phyloP scores from a whole-genome alignment of 2,113 vertebrate species.

The Pseudopodoces humilis region DNA sequence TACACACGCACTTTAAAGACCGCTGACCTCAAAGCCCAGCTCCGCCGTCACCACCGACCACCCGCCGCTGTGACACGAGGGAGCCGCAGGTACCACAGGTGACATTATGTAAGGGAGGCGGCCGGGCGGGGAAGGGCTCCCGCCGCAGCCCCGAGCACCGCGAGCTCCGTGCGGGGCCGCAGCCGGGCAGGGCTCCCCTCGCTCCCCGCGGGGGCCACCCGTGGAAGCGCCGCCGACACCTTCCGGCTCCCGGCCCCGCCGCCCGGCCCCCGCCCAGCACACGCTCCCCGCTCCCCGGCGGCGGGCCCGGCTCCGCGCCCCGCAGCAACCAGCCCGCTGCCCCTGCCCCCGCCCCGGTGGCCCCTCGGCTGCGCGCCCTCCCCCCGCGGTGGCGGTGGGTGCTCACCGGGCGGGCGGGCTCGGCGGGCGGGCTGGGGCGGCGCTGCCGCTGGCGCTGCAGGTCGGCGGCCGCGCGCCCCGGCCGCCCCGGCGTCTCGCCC shows the following conservation, averaged over 20 bases:
- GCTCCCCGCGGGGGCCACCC: neutral
- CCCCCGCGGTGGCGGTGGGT: no score
- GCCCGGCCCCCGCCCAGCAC: neutral
- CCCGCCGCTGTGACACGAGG: neutral
- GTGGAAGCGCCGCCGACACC: neutral
- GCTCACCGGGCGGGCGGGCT: no score
- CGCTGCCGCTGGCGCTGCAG: no score
- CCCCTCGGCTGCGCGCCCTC: no score
- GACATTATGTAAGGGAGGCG: neutral
- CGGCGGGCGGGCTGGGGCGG: no score
- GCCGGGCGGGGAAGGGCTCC: neutral
- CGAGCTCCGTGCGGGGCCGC: neutral
- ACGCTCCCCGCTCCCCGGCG: neutral
- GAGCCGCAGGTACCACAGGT: neutral
- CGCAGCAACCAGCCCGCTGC: no score
- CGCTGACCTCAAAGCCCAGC: neutral
- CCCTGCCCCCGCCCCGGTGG: no score
- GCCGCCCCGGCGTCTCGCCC: no score
- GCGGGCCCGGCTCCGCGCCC: neutral
- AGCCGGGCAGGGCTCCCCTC: neutral
- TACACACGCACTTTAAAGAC: rapidly evolving
- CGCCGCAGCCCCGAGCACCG: neutral
- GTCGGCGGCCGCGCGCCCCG: no score
- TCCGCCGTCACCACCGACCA: neutral
- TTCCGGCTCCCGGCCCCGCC: neutral